A percentile compares a stretch with the other conserved stretches of the same genome.
These are phyloP conservation scores for Danaus melanippus DNA, from an alignment of 1,140 invertebrate species.

Conservation along the genomic window DNA sequence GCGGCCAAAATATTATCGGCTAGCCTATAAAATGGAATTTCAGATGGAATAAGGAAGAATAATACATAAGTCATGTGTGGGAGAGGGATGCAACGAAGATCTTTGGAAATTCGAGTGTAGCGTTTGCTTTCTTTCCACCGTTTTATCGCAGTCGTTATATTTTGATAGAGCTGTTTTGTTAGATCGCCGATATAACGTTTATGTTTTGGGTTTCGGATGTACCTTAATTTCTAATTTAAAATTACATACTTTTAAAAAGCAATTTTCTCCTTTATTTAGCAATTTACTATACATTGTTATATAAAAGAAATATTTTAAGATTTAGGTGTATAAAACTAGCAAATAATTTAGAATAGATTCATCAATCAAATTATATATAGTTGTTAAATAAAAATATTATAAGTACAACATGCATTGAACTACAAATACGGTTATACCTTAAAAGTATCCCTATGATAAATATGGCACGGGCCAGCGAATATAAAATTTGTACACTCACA, in stretches of 20 bases:
- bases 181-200: slow-evolving; percentile 64
- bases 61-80: slow-evolving; percentile 32
- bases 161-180: slow-evolving; percentile 65
- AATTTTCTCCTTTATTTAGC: too few species aligned
- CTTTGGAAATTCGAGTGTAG: slow-evolving; percentile 63
- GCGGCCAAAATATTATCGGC: slow-evolving; percentile 63
- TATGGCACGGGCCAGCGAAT: slow-evolving; percentile 40
- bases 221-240: slow-evolving; percentile 1
- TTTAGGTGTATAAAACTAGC: too few species aligned
- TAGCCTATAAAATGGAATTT: slow-evolving; percentile 57
- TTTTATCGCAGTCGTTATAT: slow-evolving; percentile 68
- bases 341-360: too few species aligned
- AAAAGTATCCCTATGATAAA: slow-evolving; percentile 58
- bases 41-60: slow-evolving; percentile 36
- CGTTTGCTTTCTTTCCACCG: slow-evolving; percentile 69
- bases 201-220: slow-evolving; percentile 59
- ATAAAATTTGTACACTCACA: slow-evolving; percentile 44
- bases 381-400: too few species aligned
- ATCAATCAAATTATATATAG: too few species aligned
- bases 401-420: too few species aligned
- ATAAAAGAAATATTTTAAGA: too few species aligned
- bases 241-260: neutral
- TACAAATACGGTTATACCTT: slow-evolving; percentile 26
- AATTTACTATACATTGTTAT: too few species aligned
- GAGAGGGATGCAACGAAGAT: slow-evolving; percentile 49